These are phyloP conservation scores for Eurystomus glaucurus DNA, from an alignment of 2,797 vertebrate species.

Conservation along the genomic window DNA sequence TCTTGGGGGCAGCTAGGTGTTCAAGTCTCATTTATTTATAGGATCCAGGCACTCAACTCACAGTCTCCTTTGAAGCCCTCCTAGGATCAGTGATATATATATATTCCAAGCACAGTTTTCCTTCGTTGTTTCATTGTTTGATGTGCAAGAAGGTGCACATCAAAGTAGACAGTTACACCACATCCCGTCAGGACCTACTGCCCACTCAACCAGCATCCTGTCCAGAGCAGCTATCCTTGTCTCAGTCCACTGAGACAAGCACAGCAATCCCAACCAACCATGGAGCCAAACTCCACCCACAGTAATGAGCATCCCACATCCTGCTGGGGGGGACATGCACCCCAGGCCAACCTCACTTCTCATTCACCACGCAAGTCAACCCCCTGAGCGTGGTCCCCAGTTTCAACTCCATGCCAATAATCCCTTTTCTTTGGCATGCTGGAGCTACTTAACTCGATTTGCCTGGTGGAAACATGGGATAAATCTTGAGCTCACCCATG, in stretches of 20 bases:
- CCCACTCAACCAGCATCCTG: neutral
- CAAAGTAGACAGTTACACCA: neutral
- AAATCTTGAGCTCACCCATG: neutral
- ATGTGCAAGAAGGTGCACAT: neutral
- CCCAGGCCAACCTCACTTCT: neutral
- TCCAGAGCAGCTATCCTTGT: neutral
- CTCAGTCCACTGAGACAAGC: neutral
- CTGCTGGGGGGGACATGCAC: accelerated
- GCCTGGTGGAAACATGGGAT: neutral
- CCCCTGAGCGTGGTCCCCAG: neutral
- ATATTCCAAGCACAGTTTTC: conserved; percentile 48
- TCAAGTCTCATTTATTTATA: conserved; percentile 41
- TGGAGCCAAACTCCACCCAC: neutral
- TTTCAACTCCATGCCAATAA: neutral
- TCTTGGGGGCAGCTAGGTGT: neutral
- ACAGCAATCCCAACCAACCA: accelerated
- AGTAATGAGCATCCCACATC: neutral
- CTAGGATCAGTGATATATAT: neutral
- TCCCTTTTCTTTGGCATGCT: neutral
- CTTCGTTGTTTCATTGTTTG: neutral
- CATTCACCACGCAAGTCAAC: accelerated
- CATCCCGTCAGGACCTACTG: neutral
- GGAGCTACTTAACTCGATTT: neutral
- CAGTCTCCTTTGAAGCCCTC: conserved; percentile 31
- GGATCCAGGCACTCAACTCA: neutral